These are phyloP conservation scores for Aurelia aurita DNA, from an alignment of 30 jellyfish, hydroid and myxozoan species.

Conservation along the genomic window DNA sequence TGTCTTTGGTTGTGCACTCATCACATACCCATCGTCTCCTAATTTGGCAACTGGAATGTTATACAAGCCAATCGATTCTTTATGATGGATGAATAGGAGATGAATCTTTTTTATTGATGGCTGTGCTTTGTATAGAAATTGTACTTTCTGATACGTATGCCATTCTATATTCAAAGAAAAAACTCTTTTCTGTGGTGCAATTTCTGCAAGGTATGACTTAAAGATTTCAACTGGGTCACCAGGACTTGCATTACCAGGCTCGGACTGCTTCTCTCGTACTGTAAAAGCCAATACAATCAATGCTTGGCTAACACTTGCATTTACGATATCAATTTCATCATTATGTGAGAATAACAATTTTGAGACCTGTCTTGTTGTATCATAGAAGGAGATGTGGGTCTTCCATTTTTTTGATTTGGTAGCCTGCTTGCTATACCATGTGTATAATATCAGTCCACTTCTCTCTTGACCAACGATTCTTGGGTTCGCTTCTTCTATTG, in stretches of 20 bases:
- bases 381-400: constrained; percentile 76
- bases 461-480: constrained; percentile 86
- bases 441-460: constrained; percentile 63
- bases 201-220: constrained; percentile 86
- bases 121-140: constrained; percentile 61
- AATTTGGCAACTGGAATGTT: constrained; percentile 72
- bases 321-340: constrained; percentile 67
- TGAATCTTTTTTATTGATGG: constrained; percentile 31
- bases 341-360: constrained; percentile 66
- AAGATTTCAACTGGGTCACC: constrained; percentile 53
- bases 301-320: constrained; percentile 79
- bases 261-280: constrained; percentile 48
- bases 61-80: constrained; percentile 81
- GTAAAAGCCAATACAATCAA: constrained; percentile 79
- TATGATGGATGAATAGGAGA: constrained; percentile 79
- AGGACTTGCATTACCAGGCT: constrained; percentile 33
- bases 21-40: constrained; percentile 76
- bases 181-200: constrained; percentile 84
- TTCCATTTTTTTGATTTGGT: constrained; percentile 7
- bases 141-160: constrained; percentile 87
- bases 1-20: constrained; percentile 85
- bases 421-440: constrained; percentile 60
- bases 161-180: constrained; percentile 85
- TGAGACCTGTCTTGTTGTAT: constrained; percentile 35
- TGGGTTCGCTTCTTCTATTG: constrained; percentile 36